phyloP scores from a whole-genome alignment of 1,140 invertebrate species.

The Apolygus lucorum region DNA sequence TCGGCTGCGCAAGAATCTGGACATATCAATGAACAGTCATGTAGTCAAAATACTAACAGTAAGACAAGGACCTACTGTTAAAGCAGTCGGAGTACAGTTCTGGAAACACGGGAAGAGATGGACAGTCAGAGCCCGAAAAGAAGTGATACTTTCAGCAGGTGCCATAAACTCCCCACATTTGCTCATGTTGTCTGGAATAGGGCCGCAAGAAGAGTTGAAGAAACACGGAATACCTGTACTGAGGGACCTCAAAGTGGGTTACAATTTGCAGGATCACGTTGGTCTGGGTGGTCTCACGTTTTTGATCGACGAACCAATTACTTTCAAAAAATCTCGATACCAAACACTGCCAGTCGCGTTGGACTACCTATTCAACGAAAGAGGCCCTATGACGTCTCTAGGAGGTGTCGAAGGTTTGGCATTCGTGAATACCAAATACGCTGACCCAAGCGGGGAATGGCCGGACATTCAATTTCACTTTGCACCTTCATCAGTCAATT shows the following conservation, averaged over 20 bases:
- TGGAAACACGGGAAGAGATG: conserved; percentile 52
- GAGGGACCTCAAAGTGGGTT: conserved; percentile 65
- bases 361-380: conserved; percentile 69
- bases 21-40: conserved; percentile 69
- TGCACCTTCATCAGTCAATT: conserved; percentile 68
- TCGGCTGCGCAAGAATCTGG: conserved; percentile 65
- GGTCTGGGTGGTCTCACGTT: conserved; percentile 75
- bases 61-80: conserved; percentile 41
- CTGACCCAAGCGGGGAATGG: conserved; percentile 59
- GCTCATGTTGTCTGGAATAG: conserved; percentile 83
- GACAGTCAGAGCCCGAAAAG: conserved; percentile 57
- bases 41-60: conserved; percentile 62
- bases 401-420: conserved; percentile 73
- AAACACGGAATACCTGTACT: conserved; percentile 65
- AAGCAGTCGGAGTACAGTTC: conserved; percentile 67
- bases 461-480: conserved; percentile 84
- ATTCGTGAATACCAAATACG: conserved; percentile 76
- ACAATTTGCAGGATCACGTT: conserved; percentile 78
- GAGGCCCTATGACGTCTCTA: conserved; percentile 65
- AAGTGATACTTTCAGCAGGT: conserved; percentile 73
- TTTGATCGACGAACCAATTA: conserved; percentile 66
- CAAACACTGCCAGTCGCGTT: conserved; percentile 66
- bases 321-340: conserved; percentile 65
- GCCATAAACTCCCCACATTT: conserved; percentile 72
- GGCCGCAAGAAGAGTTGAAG: conserved; percentile 65